phyloP scores from a whole-genome alignment of 1,140 invertebrate species.

The Atta colombica region DNA sequence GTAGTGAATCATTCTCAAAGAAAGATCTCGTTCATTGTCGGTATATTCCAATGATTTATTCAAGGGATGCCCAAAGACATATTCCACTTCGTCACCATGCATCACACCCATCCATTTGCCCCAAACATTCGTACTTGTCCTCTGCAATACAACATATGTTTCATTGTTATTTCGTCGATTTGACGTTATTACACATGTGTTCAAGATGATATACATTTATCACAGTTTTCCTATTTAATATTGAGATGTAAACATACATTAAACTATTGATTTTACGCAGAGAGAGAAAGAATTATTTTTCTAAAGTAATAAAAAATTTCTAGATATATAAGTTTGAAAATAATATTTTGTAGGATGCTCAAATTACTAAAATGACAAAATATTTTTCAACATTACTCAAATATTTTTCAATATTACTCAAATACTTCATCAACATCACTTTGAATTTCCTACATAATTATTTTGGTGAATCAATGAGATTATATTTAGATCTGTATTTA shows the following conservation, averaged over 20 bases:
- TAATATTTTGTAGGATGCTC: too few species aligned
- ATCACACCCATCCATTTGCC: conserved; percentile 99
- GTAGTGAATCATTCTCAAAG: conserved; percentile 94
- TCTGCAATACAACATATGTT: conserved; percentile 88
- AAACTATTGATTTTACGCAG: too few species aligned
- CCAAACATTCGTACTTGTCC: conserved; percentile 96
- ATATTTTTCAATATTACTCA: too few species aligned
- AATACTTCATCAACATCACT: too few species aligned
- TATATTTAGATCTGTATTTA: too few species aligned
- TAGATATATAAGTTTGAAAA: too few species aligned
- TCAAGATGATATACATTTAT: background rate
- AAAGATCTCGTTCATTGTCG: conserved; percentile 93
- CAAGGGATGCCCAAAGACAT: conserved; percentile 97
- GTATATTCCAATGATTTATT: conserved; percentile 94
- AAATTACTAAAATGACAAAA: too few species aligned
- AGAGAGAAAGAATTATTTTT: too few species aligned
- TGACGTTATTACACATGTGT: background rate
- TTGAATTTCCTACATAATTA: too few species aligned
- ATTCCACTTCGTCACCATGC: conserved; percentile 98
- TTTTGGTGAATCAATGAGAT: too few species aligned
- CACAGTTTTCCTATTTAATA: background rate
- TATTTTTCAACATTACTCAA: too few species aligned
- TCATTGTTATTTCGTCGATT: conserved; percentile 10
- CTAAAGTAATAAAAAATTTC: too few species aligned
- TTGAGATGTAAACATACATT: background rate